A percentile compares a stretch with the other conserved stretches of the same genome.
Conservation (phyloP, 2,113 vertebrate genomes). For the Mesoclemmys tuberculata region DNA sequence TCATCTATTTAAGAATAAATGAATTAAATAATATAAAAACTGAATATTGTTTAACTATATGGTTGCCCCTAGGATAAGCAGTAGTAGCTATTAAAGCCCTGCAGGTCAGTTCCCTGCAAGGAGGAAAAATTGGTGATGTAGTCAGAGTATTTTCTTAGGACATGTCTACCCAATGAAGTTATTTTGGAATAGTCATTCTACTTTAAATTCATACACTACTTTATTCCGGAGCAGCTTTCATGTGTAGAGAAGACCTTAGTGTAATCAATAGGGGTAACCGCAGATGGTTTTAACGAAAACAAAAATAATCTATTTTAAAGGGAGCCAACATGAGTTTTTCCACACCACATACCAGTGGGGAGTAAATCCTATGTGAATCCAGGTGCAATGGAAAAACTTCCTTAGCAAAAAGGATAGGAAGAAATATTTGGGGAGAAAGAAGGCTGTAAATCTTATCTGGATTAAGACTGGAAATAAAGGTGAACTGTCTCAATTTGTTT, state of each 20-base stretch:
- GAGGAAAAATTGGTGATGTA: not conserved
- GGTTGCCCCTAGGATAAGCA: not conserved
- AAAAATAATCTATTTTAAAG: not conserved
- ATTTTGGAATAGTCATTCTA: not conserved
- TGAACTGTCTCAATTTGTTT: not conserved
- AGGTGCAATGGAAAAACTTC: not conserved
- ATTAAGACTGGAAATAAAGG: not conserved
- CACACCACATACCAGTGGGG: not conserved
- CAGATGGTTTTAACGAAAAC: not conserved
- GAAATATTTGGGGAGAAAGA: not conserved
- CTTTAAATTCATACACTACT: not conserved
- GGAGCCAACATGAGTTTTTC: not conserved
- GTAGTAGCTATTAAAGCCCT: not conserved
- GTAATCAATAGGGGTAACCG: not conserved
- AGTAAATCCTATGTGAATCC: not conserved
- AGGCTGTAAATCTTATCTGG: not conserved
- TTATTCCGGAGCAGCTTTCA: not conserved
- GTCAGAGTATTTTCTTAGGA: not conserved
- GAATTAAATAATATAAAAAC: not conserved
- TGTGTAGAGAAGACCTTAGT: not conserved
- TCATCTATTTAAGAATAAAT: not conserved
- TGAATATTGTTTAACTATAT: not conserved
- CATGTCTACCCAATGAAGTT: not conserved
- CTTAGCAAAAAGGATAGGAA: not conserved
- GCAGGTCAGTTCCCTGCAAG: not conserved